phyloP scores from a whole-genome alignment of 1,140 invertebrate genomes.

The Pseudoatta argentina region DNA sequence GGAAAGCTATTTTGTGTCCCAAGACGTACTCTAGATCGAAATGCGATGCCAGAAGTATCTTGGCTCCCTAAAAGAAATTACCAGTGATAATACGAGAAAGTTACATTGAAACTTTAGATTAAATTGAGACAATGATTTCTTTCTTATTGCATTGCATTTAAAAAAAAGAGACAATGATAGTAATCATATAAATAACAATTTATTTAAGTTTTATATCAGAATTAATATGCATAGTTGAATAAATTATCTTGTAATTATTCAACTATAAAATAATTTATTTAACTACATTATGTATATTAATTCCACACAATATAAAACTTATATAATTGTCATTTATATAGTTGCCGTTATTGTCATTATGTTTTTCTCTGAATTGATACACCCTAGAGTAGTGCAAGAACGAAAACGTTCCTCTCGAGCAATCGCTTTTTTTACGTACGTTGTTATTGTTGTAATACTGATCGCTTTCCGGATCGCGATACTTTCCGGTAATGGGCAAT shows the following conservation, averaged over 20 bases:
- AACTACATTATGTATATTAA: too few species aligned
- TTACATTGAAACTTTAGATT: background rate
- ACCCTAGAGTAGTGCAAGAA: background rate
- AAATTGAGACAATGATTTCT: background rate
- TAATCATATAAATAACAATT: too few species aligned
- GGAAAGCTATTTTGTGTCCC: slow-evolving; percentile 96
- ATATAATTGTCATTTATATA: too few species aligned
- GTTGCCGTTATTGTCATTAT: too few species aligned
- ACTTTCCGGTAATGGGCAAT: slow-evolving; percentile 94
- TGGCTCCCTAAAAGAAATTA: slow-evolving; percentile 91
- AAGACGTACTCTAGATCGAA: slow-evolving; percentile 97
- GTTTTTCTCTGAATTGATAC: background rate
- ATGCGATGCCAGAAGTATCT: slow-evolving; percentile 95
- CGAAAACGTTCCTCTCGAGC: background rate
- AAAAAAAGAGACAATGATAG: too few species aligned
- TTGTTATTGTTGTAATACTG: slow-evolving; percentile 95
- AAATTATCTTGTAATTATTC: too few species aligned
- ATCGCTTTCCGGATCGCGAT: slow-evolving; percentile 94
- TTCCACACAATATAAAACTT: too few species aligned
- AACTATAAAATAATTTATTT: too few species aligned
- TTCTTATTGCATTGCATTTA: background rate
- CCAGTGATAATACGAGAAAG: background rate
- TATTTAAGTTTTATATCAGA: too few species aligned
- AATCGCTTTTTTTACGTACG: slow-evolving; percentile 87
- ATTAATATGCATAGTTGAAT: too few species aligned